These are phyloP conservation scores for Pandemis heparana DNA, from an alignment of 2,888 invertebrate species.

Conservation along the genomic window DNA sequence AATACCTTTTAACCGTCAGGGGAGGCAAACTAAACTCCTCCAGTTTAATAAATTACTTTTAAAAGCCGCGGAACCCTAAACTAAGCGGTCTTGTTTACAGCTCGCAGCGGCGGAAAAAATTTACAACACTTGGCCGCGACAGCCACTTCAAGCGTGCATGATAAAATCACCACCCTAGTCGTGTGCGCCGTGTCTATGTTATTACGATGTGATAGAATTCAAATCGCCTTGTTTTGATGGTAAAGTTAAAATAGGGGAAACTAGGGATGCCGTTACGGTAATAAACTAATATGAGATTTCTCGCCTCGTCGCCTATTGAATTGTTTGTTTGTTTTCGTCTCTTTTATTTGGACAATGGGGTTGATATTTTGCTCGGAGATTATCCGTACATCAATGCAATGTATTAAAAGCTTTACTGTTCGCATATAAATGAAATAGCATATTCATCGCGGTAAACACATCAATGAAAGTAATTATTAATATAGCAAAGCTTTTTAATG, in stretches of 20 bases:
- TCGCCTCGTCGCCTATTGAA: constrained; percentile 57
- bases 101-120: constrained; percentile 61
- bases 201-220: constrained; percentile 49
- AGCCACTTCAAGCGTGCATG: constrained; percentile 62
- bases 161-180: constrained; percentile 59
- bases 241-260: constrained; percentile 44
- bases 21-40: not conserved
- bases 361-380: not conserved
- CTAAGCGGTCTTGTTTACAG: constrained; percentile 48
- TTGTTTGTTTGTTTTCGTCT: constrained; percentile 57
- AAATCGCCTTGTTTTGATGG: constrained; percentile 49
- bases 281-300: constrained; percentile 70
- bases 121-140: constrained; percentile 66
- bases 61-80: constrained; percentile 50
- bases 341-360: constrained; percentile 37
- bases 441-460: too few relatives aligned
- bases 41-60: constrained; percentile 27
- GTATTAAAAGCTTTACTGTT: not conserved
- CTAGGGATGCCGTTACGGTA: constrained; percentile 62
- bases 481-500: too few relatives aligned
- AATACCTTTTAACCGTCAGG: not conserved
- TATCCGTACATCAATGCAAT: not conserved
- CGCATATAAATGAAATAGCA: not conserved
- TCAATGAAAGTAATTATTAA: not conserved
- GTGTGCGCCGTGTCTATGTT: constrained; percentile 48